These are phyloP conservation scores for Halisarca cf. caerulea DNA, from an alignment of 37 sponge, comb jelly and placozoan genomes.

Conservation along the genomic window DNA sequence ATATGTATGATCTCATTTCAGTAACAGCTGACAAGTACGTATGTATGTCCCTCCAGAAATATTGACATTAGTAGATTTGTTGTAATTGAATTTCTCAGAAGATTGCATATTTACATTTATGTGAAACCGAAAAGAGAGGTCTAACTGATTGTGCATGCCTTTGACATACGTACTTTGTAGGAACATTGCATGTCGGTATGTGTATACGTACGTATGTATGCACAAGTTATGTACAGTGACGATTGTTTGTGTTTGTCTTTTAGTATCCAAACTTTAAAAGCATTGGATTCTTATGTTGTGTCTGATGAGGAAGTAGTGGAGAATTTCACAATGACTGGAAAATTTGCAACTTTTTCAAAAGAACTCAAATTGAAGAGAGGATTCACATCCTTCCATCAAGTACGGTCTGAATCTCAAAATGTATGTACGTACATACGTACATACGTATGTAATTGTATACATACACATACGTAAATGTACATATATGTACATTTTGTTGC, in stretches of 20 bases:
- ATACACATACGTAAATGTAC: too few relatives aligned
- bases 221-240: neutral
- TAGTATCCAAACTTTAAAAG: conserved; percentile 67
- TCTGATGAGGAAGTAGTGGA: conserved; percentile 88
- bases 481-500: too few relatives aligned
- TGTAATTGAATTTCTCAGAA: too few relatives aligned
- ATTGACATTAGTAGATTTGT: too few relatives aligned
- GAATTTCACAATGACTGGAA: conserved; percentile 48
- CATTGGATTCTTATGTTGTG: conserved; percentile 73
- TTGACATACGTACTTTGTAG: neutral
- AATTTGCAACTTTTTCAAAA: conserved; percentile 35
- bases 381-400: too few relatives aligned
- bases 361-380: conserved; percentile 25
- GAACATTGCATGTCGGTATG: neutral
- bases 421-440: neutral
- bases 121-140: neutral
- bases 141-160: neutral
- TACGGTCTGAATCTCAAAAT: too few relatives aligned
- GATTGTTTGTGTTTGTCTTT: too few relatives aligned
- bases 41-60: too few relatives aligned
- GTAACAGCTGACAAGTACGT: too few relatives aligned
- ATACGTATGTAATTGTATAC: neutral
- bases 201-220: neutral
- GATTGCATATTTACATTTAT: too few relatives aligned
- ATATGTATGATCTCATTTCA: too few relatives aligned